Base-by-base conservation (phyloP, 2,888 invertebrate genomes). In the Eupithecia insigniata region DNA sequence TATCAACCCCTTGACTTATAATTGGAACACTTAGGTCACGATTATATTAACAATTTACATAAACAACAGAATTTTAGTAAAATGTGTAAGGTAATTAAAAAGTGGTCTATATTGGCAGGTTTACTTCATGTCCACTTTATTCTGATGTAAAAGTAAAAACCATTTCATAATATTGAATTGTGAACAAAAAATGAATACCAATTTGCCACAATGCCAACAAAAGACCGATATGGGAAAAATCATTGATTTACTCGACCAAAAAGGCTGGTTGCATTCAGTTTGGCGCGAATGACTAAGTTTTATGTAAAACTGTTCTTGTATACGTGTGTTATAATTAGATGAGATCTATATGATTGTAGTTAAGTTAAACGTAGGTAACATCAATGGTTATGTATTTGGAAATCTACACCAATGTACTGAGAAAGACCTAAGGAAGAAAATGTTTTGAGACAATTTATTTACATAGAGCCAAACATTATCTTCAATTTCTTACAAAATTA, bases 221-320 rank as follows among this genome's bases (percentile, higher is more conserved):
- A 70, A 32, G 61, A 51, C 72, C 64, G 58, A 64, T 71, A 71
- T 58, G 65, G 67, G 72, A 55, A 73, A 67, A 66, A 64, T 58
- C 69, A 75, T 73, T 75, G 75, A 51, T 67, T 51, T 67, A 69
- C 66, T 66, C 66, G 71, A 64, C 68, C 61, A 69, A 64, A 72
- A 70, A 69, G 39, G 69, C 60, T 61, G 65, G 43, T 69, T 71
- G 69, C 71, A 74, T 67, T 70, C 61, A 66, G 65, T 58, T 64
- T 22, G 28, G 32, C 58, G 65, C 55, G 28, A 66, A 67, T 72
- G 72, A 72, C 39, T 69, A 61, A 72, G 32, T 32, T 55, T 43
- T n/a, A 36, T 51, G 46, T 66, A 30, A 51, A 66, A 66, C 66
- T 51, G 58, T 67, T 67, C 51, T 39, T 58, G 67, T 39, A 67